Evolutionary conservation across 2,888 invertebrate species (phyloP), one percentile per base, ranked within the genome.

Genomic region (Tetranychus piercei): DNA sequence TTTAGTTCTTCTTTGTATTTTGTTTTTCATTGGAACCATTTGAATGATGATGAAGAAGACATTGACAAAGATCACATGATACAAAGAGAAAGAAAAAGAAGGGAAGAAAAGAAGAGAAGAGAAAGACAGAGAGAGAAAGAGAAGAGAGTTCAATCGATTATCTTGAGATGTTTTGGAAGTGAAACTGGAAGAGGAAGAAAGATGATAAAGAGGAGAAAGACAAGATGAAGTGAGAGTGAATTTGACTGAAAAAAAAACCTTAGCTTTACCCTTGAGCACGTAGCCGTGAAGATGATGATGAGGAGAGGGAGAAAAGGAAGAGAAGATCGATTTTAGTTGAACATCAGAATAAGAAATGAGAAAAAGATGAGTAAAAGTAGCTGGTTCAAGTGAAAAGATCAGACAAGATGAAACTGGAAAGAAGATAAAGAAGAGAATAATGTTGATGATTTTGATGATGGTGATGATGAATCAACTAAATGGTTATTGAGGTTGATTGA

Each of bases 251-350:
- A 69, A 69, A 69, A 69, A 69, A 23, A 69, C 69, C 69, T 69
- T 69, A 0, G 55, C 11, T 55, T 55, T 55, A 15, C 55, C 55
- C 55, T 55, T 55, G 55, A 55, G 55, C 55, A 55, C 55, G 55
- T 55, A 55, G 55, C 55, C 55, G 55, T 55, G 55, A 55, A 55
- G 55, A 69, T 20, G 69, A 69, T 69, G 69, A 69, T 69, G 22
- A 69, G 20, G n/a, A 8, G n/a, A 20, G 20, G 11, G n/a, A 20
- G 34, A 23, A 22, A 69, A 20, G 20, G 69, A 69, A 20, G 22
- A 22, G 20, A 20, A 69, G 34, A 23, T 20, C 11, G 69, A 23
- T 7, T 11, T 20, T 20, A 23, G 34, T 20, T 66, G 15, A 66
- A 15, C 66, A 66, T 20, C 18, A 67, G 23, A 23, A 69, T 11